Evolutionary conservation across 2,113 vertebrate species (phyloP).

Genomic region (Chamaetylas fuelleborni): DNA sequence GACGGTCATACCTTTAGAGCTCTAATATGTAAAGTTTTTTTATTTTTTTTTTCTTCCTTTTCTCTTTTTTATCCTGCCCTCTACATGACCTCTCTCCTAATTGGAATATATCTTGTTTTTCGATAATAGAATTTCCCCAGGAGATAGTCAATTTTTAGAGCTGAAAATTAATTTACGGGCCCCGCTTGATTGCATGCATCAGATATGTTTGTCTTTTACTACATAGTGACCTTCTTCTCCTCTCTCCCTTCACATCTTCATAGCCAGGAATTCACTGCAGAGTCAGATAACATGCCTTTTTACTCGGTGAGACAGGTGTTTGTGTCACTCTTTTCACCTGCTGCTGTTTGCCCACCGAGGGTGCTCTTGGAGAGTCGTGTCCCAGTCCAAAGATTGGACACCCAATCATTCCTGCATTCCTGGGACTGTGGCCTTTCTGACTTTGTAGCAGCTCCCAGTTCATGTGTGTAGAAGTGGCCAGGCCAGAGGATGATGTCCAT

Average conservation of each 20-base stretch:
- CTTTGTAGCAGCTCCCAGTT: neutral
- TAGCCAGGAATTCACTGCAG: neutral
- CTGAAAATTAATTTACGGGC: constrained; percentile 63
- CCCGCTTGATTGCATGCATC: constrained; percentile 42
- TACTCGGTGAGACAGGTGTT: neutral
- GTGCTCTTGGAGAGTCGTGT: neutral
- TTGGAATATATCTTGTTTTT: constrained; percentile 68
- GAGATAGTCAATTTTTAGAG: constrained; percentile 62
- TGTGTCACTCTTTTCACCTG: neutral
- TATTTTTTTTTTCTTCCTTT: neutral
- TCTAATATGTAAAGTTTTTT: neutral
- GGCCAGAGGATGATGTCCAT: neutral
- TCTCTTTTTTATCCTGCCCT: constrained; percentile 41
- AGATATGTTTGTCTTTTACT: constrained; percentile 64
- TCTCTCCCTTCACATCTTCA: constrained; percentile 27
- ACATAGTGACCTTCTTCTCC: constrained; percentile 51
- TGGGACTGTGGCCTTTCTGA: neutral
- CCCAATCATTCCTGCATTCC: neutral
- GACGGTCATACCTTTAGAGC: neutral
- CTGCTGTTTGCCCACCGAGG: fast-evolving
- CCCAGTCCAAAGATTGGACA: neutral
- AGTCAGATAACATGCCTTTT: neutral
- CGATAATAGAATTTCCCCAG: constrained; percentile 67
- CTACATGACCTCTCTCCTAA: constrained; percentile 47
- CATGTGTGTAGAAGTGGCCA: neutral